phyloP scores from a whole-genome alignment of 2,797 vertebrate genomes.

The Anguilla megastoma region DNA sequence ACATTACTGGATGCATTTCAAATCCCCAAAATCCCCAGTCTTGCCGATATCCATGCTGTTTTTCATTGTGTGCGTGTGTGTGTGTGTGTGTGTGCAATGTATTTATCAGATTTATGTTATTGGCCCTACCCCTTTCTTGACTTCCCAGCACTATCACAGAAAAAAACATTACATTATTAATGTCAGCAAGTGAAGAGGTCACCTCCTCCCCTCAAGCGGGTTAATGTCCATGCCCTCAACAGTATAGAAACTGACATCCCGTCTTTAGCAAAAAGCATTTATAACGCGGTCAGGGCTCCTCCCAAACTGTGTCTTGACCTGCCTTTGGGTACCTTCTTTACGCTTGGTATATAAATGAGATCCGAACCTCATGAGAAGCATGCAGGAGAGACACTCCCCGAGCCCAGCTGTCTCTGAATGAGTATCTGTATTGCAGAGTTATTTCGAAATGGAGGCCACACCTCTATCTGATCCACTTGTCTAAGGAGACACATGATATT shows the following conservation, averaged over 20 bases:
- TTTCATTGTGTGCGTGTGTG: too few species aligned
- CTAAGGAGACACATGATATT: not conserved
- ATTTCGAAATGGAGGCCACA: conserved; percentile 4
- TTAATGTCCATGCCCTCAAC: conserved; percentile 52
- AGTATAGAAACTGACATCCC: conserved; percentile 49
- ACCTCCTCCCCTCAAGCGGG: not conserved
- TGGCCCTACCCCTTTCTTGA: not conserved
- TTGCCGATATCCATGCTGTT: too few species aligned
- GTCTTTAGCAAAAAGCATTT: conserved; percentile 56
- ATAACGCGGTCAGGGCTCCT: conserved; percentile 47
- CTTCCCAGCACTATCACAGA: not conserved
- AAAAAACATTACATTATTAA: not conserved
- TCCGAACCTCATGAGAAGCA: conserved; percentile 59
- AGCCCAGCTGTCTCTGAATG: conserved; percentile 38
- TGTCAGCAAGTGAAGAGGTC: not conserved
- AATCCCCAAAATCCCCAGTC: not conserved
- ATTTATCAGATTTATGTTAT: not conserved
- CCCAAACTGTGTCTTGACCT: conserved; percentile 48
- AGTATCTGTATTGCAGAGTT: not conserved
- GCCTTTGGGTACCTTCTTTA: conserved; percentile 45
- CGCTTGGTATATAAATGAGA: conserved; percentile 55
- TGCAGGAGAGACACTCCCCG: conserved; percentile 43
- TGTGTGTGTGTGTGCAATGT: not conserved
- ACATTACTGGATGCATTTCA: not conserved
- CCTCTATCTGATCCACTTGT: conserved; percentile 27